phyloP scores from a whole-genome alignment of 2,113 vertebrate genomes.

The Dascyllus trimaculatus region DNA sequence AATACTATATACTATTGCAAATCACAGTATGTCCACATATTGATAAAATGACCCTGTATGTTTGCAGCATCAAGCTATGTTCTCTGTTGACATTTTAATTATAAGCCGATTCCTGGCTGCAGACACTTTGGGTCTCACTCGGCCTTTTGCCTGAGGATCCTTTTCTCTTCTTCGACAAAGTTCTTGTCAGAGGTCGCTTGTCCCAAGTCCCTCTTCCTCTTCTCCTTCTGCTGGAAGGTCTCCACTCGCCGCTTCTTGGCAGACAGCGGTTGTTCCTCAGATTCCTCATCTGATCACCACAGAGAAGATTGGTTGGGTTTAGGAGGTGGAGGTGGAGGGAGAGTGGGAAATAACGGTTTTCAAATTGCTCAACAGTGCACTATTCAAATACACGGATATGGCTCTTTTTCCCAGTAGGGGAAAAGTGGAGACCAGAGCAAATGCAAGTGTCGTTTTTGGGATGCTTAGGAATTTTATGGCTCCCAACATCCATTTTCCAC shows the following conservation, averaged over 20 bases:
- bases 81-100: conserved; percentile 20
- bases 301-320: neutral
- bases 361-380: neutral
- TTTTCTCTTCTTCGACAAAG: conserved; percentile 88
- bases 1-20: conserved; percentile 16
- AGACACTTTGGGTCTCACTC: conserved; percentile 64
- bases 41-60: conserved; percentile 21
- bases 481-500: neutral
- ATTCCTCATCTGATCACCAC: conserved; percentile 87
- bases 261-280: conserved; percentile 78
- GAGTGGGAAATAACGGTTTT: conserved; percentile 1
- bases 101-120: conserved; percentile 2
- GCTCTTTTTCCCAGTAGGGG: too few species aligned
- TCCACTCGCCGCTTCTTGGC: conserved; percentile 91
- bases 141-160: conserved; percentile 83
- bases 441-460: too few species aligned
- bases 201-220: conserved; percentile 88
- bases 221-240: conserved; percentile 90
- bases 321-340: neutral
- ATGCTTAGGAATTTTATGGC: neutral
- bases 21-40: neutral
- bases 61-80: neutral
- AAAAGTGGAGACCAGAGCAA: too few species aligned
- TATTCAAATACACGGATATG: neutral
- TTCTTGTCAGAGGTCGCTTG: conserved; percentile 88